Evolutionary conservation across 92 coral and sea anemone species (phyloP).

Genomic region (Zoanthus sociatus): DNA sequence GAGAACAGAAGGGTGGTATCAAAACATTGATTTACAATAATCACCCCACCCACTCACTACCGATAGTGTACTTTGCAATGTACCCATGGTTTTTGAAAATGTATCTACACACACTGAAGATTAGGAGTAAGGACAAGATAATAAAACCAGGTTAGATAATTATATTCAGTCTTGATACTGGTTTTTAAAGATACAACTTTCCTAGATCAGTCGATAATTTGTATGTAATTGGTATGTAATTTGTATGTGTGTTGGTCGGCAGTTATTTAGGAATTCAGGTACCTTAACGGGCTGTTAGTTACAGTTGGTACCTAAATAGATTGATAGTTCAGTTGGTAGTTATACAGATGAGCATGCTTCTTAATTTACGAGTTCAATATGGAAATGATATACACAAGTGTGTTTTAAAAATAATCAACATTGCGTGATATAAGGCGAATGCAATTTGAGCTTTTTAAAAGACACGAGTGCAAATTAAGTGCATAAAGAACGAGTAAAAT

Average conservation of each 20-base stretch:
- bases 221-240: background rate
- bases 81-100: conserved; percentile 96
- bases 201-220: no score
- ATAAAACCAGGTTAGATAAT: conserved; percentile 80
- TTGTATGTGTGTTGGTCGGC: background rate
- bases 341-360: background rate
- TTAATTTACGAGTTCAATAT: background rate
- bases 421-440: no score
- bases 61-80: conserved; percentile 90
- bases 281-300: background rate
- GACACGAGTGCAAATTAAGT: no score
- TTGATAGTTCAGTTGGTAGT: background rate
- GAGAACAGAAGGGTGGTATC: conserved; percentile 92
- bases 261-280: background rate
- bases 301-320: background rate
- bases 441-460: background rate
- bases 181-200: background rate
- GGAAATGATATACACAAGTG: background rate
- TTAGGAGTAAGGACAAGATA: conserved; percentile 72
- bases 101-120: conserved; percentile 89
- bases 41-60: conserved; percentile 83
- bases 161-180: background rate
- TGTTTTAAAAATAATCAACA: background rate
- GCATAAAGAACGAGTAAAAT: no score
- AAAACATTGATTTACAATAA: conserved; percentile 79